Evolutionary conservation across 1,140 invertebrate species (phyloP), one percentile per base, ranked within the genome.

Genomic region (Bombus difficillimus): DNA sequence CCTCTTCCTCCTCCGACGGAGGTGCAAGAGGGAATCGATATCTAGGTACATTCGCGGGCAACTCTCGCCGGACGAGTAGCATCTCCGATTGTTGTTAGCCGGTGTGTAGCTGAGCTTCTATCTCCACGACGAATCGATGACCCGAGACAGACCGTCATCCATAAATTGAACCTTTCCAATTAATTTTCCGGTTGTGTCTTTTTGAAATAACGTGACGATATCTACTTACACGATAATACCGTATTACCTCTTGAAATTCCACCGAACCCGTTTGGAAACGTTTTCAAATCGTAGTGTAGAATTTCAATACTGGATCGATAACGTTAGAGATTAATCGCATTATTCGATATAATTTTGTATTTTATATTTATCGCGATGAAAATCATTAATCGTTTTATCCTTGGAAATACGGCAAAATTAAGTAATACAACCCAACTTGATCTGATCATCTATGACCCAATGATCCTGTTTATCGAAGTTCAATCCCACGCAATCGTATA

Each of bases 11-110:
- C 86, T 82, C 37, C 66, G 68, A 72, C 80, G 41, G 62, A 86
- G 81, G 89, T 83, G 89, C 80, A 83, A 90, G 86, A 88, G 83
- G 83, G 89, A 91, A 90, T 91, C 90, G 90, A 91, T 90, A 90
- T 74, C 88, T 90, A 81, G 86, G 69, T 91, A 83, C 88, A 85
- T 84, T 81, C 81, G 64, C 76, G 83, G 69, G 77, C 79, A 81
- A 89, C 77, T 68, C 83, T 87, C 88, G 34, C 68, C 83, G 53
- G 75, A 66, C 72, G 34, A 74, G 88, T 82, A 86, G 77, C 80
- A 71, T 53, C 74, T 74, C 57, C 75, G 75, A 76, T 83, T 73
- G 75, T 64, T 75, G 75, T 64, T 75, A 37, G 66, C 3, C 39
- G 39, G 39, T n/a, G 39, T 72, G 69, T 41, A 72, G 69, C 75